Percentiles rank a stretch among this genome's conserved stretches.
Conservation (phyloP, 2,797 vertebrate species). For the Danio choprae region DNA sequence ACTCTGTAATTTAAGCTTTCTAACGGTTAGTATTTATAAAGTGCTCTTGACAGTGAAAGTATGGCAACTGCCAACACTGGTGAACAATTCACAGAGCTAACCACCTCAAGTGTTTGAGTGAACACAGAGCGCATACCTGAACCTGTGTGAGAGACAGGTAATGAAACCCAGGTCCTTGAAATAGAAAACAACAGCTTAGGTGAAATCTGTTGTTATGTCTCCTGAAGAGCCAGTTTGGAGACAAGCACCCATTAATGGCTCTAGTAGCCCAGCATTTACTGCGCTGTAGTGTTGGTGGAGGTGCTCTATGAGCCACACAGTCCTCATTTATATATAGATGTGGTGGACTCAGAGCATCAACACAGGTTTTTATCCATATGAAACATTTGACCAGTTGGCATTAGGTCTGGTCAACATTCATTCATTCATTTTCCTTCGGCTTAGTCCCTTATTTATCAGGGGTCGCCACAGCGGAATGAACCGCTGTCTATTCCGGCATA, state of each 20-base stretch:
- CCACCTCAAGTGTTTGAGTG: slow-evolving; percentile 45
- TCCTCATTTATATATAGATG: not conserved
- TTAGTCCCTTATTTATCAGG: too few relatives aligned
- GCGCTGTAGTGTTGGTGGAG: slow-evolving; percentile 2
- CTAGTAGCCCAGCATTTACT: slow-evolving; percentile 10
- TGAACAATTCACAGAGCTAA: slow-evolving; percentile 33
- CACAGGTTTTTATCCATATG: not conserved
- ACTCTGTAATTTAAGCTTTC: slow-evolving; percentile 8
- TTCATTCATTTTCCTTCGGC: too few relatives aligned
- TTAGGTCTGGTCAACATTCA: not conserved
- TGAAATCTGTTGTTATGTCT: slow-evolving; percentile 36
- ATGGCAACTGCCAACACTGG: not conserved
- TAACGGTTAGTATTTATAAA: slow-evolving; percentile 15
- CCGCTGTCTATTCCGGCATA: too few relatives aligned
- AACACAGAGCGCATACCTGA: slow-evolving; percentile 35
- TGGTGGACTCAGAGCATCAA: not conserved
- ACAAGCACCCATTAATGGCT: slow-evolving; percentile 28
- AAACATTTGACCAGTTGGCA: not conserved
- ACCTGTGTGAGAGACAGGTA: slow-evolving; percentile 42
- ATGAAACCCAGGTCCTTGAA: slow-evolving; percentile 52
- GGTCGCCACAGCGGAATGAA: too few relatives aligned
- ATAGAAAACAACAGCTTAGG: slow-evolving; percentile 48
- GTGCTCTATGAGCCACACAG: not conserved
- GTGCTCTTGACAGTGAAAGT: slow-evolving; percentile 2
- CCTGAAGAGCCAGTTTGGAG: slow-evolving; percentile 30